A percentile compares a stretch with the other conserved stretches of the same genome.
Evolutionary conservation across 1,140 invertebrate species (phyloP).

Genomic region (Drosophila erecta): DNA sequence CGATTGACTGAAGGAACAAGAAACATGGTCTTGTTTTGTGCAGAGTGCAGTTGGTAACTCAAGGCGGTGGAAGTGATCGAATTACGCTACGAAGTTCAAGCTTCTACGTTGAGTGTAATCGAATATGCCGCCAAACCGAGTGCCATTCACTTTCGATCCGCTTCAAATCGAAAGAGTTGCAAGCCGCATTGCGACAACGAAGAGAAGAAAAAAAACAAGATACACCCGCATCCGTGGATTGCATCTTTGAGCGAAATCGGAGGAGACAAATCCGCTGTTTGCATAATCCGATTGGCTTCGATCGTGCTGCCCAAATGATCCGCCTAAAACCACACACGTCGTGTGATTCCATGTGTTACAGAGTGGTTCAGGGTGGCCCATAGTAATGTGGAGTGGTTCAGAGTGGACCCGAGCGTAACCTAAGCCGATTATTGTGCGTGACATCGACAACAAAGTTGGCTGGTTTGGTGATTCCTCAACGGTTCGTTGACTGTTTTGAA

Average conservation of each 20-base stretch:
- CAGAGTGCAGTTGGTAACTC: conserved; percentile 9
- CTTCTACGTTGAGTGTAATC: conserved; percentile 51
- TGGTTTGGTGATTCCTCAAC: conserved; percentile 2
- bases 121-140: conserved; percentile 32
- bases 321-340: conserved; percentile 16
- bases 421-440: conserved; percentile 48
- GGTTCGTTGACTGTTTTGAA: conserved; percentile 27
- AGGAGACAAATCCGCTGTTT: conserved; percentile 31
- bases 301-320: conserved; percentile 9
- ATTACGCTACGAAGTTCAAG: conserved; percentile 26
- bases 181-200: background rate
- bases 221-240: conserved; percentile 33
- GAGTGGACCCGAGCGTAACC: conserved; percentile 34
- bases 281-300: conserved; percentile 38
- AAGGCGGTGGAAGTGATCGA: conserved; percentile 43
- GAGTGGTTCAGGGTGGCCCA: conserved; percentile 9
- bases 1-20: background rate
- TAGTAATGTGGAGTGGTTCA: background rate
- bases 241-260: conserved; percentile 27
- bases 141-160: conserved; percentile 35
- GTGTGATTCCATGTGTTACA: background rate
- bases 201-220: background rate
- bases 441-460: conserved; percentile 25
- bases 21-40: background rate
- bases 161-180: conserved; percentile 8